Base-by-base conservation (phyloP, 2,888 invertebrate species). In the Myopa tessellatipennis region DNA sequence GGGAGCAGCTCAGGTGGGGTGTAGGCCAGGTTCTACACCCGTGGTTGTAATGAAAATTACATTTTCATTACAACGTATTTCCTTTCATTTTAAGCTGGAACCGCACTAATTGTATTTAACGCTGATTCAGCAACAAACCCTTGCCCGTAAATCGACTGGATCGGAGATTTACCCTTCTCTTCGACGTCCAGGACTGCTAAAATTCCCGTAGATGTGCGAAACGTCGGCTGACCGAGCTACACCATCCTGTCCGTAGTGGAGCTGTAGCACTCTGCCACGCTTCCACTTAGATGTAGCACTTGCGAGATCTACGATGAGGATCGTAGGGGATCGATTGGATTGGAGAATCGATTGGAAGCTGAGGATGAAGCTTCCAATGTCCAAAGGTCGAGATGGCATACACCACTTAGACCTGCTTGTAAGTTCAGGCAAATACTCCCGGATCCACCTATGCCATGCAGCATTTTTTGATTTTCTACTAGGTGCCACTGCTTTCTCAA, bases 401-500 rank as follows among this genome's bases (percentile, higher is more conserved):
- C n/a, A 38, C 40, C 68, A 14, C 36, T 45, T 68, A 4, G 61
- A 5, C 5, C 61, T 18, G 1, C 61, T 4, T 12, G 61, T 63
- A 8, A 63, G 61, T 4, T 63, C 61, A 12, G 61, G 61, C 4
- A 63, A 18, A 26, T 63, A 63, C 26, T 63, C 61, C 12, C 26
- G 4, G 26, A 63, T 63, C 16, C 61, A 63, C 26, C 26, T n/a
- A 34, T 26, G 61, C 61, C 61, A 63, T 26, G 26, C 26, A 8
- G 61, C 61, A 26, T 63, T 63, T 63, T 63, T 63, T 18, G 12
- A 63, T 63, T 63, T 18, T 63, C 61, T 8, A 63, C 26, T 26
- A 63, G 3, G n/a, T 18, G 61, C 50, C 74, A 80, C 74, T 50
- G 81, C 78, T 26, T 67, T 76, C 79, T 79, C 4, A 74, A 16